Conservation (phyloP, 2,113 vertebrate species). For the Phasianus colchicus region DNA sequence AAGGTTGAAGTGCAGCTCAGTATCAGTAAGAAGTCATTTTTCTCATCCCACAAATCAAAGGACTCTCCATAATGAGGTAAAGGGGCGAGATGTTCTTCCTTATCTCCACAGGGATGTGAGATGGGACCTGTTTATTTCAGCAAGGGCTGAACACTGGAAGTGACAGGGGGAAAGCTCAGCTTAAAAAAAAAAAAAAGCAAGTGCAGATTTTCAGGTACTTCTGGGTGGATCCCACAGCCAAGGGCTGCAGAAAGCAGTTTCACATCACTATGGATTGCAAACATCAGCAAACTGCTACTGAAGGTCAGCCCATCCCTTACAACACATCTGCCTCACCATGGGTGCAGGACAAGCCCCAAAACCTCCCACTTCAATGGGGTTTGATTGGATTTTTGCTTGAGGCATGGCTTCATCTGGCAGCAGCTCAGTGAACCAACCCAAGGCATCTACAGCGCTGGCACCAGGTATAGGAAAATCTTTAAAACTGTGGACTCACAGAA, state of each 20-base stretch:
- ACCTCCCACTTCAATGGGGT: neutral
- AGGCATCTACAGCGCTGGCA: neutral
- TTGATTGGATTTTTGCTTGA: neutral
- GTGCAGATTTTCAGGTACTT: neutral
- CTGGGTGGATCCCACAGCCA: neutral
- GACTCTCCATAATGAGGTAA: neutral
- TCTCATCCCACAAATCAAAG: neutral
- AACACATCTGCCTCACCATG: neutral
- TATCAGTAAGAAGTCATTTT: neutral
- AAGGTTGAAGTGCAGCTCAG: neutral
- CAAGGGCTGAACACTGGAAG: neutral
- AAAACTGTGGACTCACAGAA: neutral
- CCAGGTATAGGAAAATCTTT: neutral
- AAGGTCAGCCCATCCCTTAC: neutral
- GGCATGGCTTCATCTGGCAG: neutral
- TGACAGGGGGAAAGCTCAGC: neutral
- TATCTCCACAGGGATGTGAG: neutral
- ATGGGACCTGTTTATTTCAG: neutral
- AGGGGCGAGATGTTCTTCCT: no score
- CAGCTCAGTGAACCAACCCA: neutral
- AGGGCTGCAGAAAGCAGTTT: neutral
- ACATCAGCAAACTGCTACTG: neutral
- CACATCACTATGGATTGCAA: neutral
- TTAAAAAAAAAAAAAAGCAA: neutral
- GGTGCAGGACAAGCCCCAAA: neutral